Conservation (phyloP, 1,140 invertebrate species). For the Pristionchus pacificus region DNA sequence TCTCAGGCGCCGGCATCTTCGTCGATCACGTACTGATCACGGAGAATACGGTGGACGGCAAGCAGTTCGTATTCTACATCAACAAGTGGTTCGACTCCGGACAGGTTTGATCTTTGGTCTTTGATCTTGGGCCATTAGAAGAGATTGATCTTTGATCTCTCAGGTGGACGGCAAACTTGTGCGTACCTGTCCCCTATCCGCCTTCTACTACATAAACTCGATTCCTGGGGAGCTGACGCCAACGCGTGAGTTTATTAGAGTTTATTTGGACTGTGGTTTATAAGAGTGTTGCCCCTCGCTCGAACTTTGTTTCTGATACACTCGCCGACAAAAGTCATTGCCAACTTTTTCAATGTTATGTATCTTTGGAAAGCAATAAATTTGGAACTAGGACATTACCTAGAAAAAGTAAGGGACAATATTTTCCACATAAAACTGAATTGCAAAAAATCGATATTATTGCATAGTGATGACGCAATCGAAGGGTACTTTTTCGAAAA, state of each 20-base stretch:
- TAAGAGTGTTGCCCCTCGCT: no score
- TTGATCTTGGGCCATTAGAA: background rate
- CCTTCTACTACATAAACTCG: constrained; percentile 25
- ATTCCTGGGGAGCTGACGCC: constrained; percentile 12
- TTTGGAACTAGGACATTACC: no score
- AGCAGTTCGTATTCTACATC: constrained; percentile 35
- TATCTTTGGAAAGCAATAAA: no score
- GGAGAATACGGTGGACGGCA: constrained; percentile 26
- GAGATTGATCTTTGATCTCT: background rate
- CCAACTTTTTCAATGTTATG: no score
- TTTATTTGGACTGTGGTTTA: no score
- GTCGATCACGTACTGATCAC: constrained; percentile 34
- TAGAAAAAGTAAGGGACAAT: no score
- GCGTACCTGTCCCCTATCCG: constrained; percentile 16
- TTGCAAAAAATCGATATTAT: no score
- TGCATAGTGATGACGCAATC: no score
- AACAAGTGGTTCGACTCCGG: constrained; percentile 39
- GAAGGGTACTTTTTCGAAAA: no score
- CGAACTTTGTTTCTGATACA: background rate
- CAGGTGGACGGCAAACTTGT: constrained; percentile 39
- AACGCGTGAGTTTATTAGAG: constrained; percentile 20
- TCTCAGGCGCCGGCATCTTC: constrained; percentile 40
- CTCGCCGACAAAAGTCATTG: no score
- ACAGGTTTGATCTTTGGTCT: constrained; percentile 20
- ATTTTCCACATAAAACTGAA: no score